These are phyloP conservation scores for Heteromyza rotundicornis DNA, from an alignment of 2,888 invertebrate genomes.

Conservation along the genomic window DNA sequence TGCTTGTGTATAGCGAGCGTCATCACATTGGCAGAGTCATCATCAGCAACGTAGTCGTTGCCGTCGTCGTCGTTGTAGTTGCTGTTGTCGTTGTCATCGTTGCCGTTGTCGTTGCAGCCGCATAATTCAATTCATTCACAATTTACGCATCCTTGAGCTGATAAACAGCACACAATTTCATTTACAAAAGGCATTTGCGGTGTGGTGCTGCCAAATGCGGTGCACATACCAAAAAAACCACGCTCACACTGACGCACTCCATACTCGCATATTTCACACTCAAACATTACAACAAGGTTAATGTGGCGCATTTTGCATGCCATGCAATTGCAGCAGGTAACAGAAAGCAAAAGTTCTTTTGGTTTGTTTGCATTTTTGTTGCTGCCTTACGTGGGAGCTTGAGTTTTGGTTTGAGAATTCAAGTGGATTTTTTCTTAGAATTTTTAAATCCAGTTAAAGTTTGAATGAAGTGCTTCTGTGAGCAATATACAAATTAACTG, in stretches of 20 bases:
- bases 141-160: slow-evolving; percentile 26
- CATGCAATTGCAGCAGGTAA: not conserved
- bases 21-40: slow-evolving; percentile 6
- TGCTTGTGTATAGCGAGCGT: slow-evolving; percentile 10
- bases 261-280: not conserved
- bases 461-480: too few species aligned
- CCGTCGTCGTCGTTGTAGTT: slow-evolving; percentile 35
- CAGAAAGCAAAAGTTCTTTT: too few species aligned
- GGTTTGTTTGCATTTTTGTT: too few species aligned
- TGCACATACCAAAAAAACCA: not conserved
- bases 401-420: too few species aligned
- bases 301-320: not conserved
- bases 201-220: too few species aligned
- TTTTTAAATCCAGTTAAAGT: too few species aligned
- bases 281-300: not conserved
- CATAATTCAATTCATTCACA: slow-evolving; percentile 23
- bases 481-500: too few species aligned
- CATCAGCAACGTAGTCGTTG: not conserved
- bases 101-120: too few species aligned
- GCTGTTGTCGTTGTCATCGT: slow-evolving; percentile 30
- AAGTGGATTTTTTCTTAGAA: too few species aligned
- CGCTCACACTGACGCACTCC: not conserved
- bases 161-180: slow-evolving; percentile 14
- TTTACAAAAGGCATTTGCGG: slow-evolving; percentile 6
- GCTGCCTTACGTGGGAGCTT: too few species aligned